A percentile compares a stretch with the other conserved stretches of the same genome.
These are phyloP conservation scores for Acanthopagrus latus DNA, from an alignment of 2,797 vertebrate genomes.

Conservation along the genomic window DNA sequence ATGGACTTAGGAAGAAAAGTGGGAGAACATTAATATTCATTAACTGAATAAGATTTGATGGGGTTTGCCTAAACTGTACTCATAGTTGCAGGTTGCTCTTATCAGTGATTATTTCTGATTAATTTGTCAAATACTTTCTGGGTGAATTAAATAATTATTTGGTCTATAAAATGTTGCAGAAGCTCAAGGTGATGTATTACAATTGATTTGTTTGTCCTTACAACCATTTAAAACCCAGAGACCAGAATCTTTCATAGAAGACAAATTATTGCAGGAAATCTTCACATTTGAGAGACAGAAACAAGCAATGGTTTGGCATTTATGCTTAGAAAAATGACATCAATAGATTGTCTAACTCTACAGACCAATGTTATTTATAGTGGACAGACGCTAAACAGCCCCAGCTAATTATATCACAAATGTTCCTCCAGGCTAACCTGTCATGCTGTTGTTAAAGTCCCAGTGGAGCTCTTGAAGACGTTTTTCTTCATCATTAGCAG, in stretches of 20 bases:
- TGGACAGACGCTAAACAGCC: not conserved
- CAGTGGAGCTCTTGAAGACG: conserved; percentile 12
- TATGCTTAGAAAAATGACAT: too few relatives aligned
- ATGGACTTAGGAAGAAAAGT: not conserved
- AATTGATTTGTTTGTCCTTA: not conserved
- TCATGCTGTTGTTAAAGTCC: not conserved
- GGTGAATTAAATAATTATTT: not conserved
- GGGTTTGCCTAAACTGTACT: too few relatives aligned
- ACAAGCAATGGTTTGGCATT: not conserved
- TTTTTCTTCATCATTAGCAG: conserved; percentile 21
- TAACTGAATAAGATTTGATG: not conserved
- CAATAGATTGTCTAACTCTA: too few relatives aligned
- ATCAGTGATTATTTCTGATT: not conserved
- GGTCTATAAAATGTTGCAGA: not conserved
- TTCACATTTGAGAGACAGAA: not conserved
- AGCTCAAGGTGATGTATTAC: not conserved
- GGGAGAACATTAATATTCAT: not conserved
- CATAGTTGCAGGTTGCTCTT: not conserved
- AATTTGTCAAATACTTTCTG: too few relatives aligned
- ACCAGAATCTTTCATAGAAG: not conserved
- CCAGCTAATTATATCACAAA: not conserved
- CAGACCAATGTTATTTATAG: not conserved
- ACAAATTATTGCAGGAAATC: not conserved
- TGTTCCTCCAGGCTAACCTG: too few relatives aligned
- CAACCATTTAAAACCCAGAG: not conserved